Base-by-base conservation (phyloP, 2,888 invertebrate species). In the Limnephilus rhombicus region DNA sequence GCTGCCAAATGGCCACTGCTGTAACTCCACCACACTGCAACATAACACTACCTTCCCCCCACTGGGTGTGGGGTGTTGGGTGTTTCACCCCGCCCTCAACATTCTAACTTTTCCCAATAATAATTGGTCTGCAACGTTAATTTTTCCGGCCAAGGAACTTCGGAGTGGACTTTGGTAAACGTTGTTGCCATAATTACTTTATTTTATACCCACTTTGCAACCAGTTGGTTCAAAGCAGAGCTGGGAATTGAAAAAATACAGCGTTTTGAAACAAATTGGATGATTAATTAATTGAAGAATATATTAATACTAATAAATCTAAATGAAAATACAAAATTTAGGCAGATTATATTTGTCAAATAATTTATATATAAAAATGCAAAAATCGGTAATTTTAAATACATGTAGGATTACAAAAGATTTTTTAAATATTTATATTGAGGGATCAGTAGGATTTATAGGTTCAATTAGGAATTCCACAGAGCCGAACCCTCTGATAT, bases 71-170 rank as follows among this genome's bases (percentile, higher is more conserved):
- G 68, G 24, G 41, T 85, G 83, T 68, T 29, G 49, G 49, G 24
- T 85, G 5, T 15, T 68, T 68, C 68, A 2, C 49, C 90, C 53
- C 18, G 34, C 41, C 81, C 82, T 85, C 80, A 90, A 93, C 90
- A 93, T 92, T 91, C 90, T 93, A 93, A 93, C 93, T 93, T 93
- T 93, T 91, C 91, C 92, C 91, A 93, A 93, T 93, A 92, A 93
- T 93, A 93, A 93, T 93, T 93, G 93, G 93, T 93, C 92, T 93
- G 93, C 90, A 93, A 93, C 92, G 92, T 92, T 92, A 93, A 92
- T 93, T 92, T 92, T 93, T 92, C 87, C 92, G 91, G 89, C 88
- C 83, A 89, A 53, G 53, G n/a, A 68, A 91, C 80, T 11, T 45
- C n/a, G 15, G 85, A 91, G 91, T 88, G 88, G 91, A n/a, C 91